These are phyloP conservation scores for Lissonota sp. DNA, from an alignment of 2,888 invertebrate genomes.

Conservation along the genomic window DNA sequence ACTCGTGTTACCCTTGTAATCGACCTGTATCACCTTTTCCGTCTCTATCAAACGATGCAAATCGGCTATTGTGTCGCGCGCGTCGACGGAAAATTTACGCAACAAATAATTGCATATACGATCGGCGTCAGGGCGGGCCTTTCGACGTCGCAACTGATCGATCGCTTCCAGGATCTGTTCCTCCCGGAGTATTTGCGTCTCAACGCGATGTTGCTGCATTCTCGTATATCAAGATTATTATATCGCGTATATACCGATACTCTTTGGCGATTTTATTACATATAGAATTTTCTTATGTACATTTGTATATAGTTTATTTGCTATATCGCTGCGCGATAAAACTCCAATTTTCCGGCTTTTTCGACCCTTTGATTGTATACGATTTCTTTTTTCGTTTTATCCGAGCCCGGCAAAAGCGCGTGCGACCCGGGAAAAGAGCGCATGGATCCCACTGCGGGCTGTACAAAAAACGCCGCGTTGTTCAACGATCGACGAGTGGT, in stretches of 20 bases:
- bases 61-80: slow-evolving; percentile 89
- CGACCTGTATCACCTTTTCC: slow-evolving; percentile 91
- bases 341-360: background rate
- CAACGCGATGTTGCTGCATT: slow-evolving; percentile 77
- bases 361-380: background rate
- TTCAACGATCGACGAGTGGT: slow-evolving; percentile 33
- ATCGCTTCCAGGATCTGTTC: slow-evolving; percentile 93
- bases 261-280: slow-evolving; percentile 6
- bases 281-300: background rate
- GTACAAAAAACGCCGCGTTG: background rate
- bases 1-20: slow-evolving; percentile 94
- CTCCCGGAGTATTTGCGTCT: slow-evolving; percentile 88
- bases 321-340: slow-evolving; percentile 6
- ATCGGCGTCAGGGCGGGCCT: slow-evolving; percentile 93
- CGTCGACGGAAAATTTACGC: slow-evolving; percentile 89
- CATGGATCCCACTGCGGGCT: slow-evolving; percentile 27
- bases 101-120: slow-evolving; percentile 93
- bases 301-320: background rate
- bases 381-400: slow-evolving; percentile 35
- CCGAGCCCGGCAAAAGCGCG: slow-evolving; percentile 37
- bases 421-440: slow-evolving; percentile 50
- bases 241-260: background rate
- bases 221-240: slow-evolving; percentile 10
- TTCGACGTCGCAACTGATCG: slow-evolving; percentile 92
- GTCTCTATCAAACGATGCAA: slow-evolving; percentile 90